Evolutionary conservation across 2,888 invertebrate species (phyloP).

Genomic region (Acanthopleura granulata): DNA sequence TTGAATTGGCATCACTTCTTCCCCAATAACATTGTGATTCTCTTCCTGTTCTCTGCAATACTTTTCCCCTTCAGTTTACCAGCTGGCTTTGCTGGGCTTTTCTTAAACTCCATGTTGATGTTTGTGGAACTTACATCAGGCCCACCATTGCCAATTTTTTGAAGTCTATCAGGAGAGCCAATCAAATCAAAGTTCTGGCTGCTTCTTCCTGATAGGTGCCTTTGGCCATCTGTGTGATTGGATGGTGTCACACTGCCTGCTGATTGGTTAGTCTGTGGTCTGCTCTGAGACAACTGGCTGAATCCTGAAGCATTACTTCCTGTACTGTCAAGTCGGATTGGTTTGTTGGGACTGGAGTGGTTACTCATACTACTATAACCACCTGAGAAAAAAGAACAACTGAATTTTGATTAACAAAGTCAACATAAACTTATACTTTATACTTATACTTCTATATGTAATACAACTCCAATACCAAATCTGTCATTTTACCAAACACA

Average conservation of each 20-base stretch:
- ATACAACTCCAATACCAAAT: no score
- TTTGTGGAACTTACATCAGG: not conserved
- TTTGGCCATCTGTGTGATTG: not conserved
- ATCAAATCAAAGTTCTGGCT: not conserved
- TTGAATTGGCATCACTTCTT: conserved; percentile 31
- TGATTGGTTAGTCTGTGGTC: conserved; percentile 15
- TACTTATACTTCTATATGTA: no score
- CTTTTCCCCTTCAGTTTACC: conserved; percentile 21
- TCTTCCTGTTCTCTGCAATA: conserved; percentile 45
- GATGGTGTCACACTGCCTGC: not conserved
- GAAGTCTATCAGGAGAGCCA: not conserved
- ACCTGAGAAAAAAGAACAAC: no score
- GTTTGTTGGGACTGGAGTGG: conserved; percentile 22
- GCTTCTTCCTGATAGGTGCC: not conserved
- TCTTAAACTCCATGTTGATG: conserved; percentile 17
- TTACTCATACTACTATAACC: conserved; percentile 33
- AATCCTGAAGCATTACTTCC: conserved; percentile 23
- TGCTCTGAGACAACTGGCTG: not conserved
- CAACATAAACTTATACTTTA: no score
- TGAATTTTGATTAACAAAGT: no score
- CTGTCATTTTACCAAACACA: no score
- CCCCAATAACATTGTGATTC: conserved; percentile 53
- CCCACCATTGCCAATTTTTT: not conserved
- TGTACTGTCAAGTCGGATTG: conserved; percentile 25
- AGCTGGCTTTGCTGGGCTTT: conserved; percentile 18